Base-by-base conservation (phyloP, 1,140 invertebrate species). In the Drosophila saltans region DNA sequence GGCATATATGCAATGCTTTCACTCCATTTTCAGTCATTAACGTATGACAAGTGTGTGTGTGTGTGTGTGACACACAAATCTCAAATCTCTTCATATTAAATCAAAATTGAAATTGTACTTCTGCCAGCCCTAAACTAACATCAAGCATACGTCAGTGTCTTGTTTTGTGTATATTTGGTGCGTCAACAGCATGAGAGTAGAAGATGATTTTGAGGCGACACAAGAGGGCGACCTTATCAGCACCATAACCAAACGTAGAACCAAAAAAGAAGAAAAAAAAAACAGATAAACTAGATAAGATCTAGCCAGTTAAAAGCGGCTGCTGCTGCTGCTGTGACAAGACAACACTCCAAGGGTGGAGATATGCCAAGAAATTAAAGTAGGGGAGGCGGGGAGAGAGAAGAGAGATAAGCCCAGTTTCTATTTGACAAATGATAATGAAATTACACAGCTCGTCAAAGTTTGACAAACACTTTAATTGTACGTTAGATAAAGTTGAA, bases 401-500 rank as follows among this genome's bases (percentile, higher is more conserved):
- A 26, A n/a, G 3, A 16, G n/a, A 63, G 72, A 66, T 63, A 58
- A 58, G 33, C 33, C 16, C 16, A 2, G 16, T 6, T 24, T 59
- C 57, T 24, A 59, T 59, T 40, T 59, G 45, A 67, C 65, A 48
- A 24, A 57, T 74, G 78, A 81, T 81, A 85, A 78, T 66, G 52
- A 70, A 78, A 85, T 78, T 68, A 69, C 81, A 72, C 41, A 69
- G 66, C 67, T 45, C 70, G 66, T 60, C 67, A 75, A 69, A 70
- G 66, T 73, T 80, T 56, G 65, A 72, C 67, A 84, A 84, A 84
- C 80, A 83, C 80, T 84, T 80, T 57, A 83, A 67, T 65, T 79
- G 72, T 63, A 11, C 30, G 56, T 60, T 62, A 66, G 72, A 62
- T n/a, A 28, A 41, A 21, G 41, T 30, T 2, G 28, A 39, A 30